phyloP scores from a whole-genome alignment of 2,797 vertebrate species.

The Fistularia tabacaria region DNA sequence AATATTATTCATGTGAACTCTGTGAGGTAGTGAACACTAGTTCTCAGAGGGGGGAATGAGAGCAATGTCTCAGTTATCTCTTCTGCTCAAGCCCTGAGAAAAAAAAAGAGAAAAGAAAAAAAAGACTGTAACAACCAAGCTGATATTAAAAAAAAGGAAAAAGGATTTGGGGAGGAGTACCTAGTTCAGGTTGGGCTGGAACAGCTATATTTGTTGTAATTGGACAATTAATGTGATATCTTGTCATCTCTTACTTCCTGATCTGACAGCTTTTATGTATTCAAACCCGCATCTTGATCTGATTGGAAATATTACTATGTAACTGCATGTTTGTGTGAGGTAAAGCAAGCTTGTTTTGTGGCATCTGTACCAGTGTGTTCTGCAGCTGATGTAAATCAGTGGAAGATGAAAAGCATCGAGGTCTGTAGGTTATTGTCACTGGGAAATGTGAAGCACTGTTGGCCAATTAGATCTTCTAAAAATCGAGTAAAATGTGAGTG shows the following conservation, averaged over 20 bases:
- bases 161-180: conserved; percentile 50
- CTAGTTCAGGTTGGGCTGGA: conserved; percentile 45
- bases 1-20: conserved; percentile 69
- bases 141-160: conserved; percentile 27
- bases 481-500: conserved; percentile 42
- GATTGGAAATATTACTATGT: conserved; percentile 41
- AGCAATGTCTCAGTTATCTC: conserved; percentile 61
- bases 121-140: conserved; percentile 21
- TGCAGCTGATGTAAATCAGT: conserved; percentile 59
- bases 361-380: conserved; percentile 44
- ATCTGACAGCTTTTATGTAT: conserved; percentile 37
- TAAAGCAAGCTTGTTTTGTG: conserved; percentile 41
- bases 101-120: conserved; percentile 7
- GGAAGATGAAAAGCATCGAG: conserved; percentile 65
- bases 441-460: conserved; percentile 42
- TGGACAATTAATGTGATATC: conserved; percentile 65
- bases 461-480: conserved; percentile 68
- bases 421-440: conserved; percentile 58
- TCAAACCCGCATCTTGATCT: conserved; percentile 46
- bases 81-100: conserved; percentile 34
- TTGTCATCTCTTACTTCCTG: conserved; percentile 48
- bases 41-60: conserved; percentile 56
- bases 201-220: conserved; percentile 60
- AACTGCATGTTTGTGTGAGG: conserved; percentile 26
- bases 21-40: conserved; percentile 56